phyloP scores from a whole-genome alignment of 2,888 invertebrate genomes.

The Busseola fusca region DNA sequence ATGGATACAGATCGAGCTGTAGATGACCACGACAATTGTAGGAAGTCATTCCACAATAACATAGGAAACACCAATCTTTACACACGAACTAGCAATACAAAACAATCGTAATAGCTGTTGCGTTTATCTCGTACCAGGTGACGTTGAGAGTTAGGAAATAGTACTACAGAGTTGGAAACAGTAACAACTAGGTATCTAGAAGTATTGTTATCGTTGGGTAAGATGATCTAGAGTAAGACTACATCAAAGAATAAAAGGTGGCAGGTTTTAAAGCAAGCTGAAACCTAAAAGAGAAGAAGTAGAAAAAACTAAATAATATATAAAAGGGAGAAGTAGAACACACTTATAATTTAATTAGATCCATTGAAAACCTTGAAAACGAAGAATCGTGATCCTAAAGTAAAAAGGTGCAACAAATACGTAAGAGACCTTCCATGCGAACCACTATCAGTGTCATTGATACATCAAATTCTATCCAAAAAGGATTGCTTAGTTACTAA shows the following conservation, averaged over 20 bases:
- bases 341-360: not conserved
- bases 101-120: conserved; percentile 12
- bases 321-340: not conserved
- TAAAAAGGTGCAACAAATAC: not conserved
- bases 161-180: not conserved
- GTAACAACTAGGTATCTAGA: not conserved
- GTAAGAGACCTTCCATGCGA: not conserved
- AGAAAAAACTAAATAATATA: too few species aligned
- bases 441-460: not conserved
- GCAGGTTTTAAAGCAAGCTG: not conserved
- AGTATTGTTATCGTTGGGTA: not conserved
- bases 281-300: not conserved
- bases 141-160: not conserved
- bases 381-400: not conserved
- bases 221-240: not conserved
- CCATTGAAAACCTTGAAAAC: not conserved
- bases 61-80: conserved; percentile 19
- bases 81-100: conserved; percentile 10
- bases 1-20: not conserved
- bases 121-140: conserved; percentile 5
- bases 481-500: not conserved
- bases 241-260: not conserved
- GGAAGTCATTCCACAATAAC: conserved; percentile 25
- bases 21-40: not conserved
- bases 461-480: not conserved